Evolutionary conservation across 2,113 vertebrate species (phyloP).

Genomic region (Morone chrysops): DNA sequence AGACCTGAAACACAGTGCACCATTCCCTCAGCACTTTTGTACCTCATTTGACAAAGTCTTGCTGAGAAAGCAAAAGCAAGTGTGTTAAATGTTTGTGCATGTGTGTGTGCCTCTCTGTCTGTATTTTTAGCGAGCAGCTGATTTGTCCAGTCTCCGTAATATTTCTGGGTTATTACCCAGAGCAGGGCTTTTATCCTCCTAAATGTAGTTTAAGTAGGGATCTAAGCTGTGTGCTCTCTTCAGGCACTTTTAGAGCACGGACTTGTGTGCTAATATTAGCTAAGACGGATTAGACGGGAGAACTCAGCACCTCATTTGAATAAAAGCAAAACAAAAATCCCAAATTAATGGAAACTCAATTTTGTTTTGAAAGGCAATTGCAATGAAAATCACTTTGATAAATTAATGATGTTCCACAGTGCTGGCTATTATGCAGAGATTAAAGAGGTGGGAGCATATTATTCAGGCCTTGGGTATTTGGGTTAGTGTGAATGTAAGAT

Average conservation of each 20-base stretch:
- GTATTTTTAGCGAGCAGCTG: slow-evolving; percentile 9
- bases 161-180: slow-evolving; percentile 52
- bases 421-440: slow-evolving; percentile 2
- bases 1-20: slow-evolving; percentile 47
- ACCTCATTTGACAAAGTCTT: slow-evolving; percentile 47
- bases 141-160: slow-evolving; percentile 38
- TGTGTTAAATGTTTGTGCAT: slow-evolving; percentile 24
- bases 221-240: slow-evolving; percentile 17
- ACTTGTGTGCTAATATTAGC: slow-evolving; percentile 14
- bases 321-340: slow-evolving; percentile 27
- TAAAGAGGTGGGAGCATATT: neutral
- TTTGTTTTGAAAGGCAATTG: slow-evolving; percentile 12
- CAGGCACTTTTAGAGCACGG: slow-evolving; percentile 13
- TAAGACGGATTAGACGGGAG: slow-evolving; percentile 16
- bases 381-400: slow-evolving; percentile 10
- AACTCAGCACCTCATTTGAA: slow-evolving; percentile 25
- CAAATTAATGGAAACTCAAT: slow-evolving; percentile 15
- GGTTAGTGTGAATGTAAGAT: no score
- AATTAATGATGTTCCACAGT: slow-evolving; percentile 9
- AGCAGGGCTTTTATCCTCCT: slow-evolving; percentile 45
- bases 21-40: slow-evolving; percentile 53
- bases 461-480: neutral
- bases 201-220: slow-evolving; percentile 38
- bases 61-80: slow-evolving; percentile 52
- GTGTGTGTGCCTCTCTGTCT: neutral